Evolutionary conservation across 2,888 invertebrate genomes (phyloP), one percentile per base, ranked within the genome.

Genomic region (Deilephila elpenor): DNA sequence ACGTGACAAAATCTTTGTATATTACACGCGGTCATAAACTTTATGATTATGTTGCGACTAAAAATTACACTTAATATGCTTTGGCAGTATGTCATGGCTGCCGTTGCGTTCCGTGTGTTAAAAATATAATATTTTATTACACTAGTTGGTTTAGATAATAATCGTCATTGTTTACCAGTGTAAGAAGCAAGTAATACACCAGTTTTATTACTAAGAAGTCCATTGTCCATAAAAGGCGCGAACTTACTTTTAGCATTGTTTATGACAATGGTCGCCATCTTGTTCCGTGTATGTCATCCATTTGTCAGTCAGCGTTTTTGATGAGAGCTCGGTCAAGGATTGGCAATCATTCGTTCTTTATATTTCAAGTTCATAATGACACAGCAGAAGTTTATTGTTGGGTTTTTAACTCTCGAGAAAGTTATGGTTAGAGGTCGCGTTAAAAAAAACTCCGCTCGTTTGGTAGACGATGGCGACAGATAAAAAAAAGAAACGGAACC

Each of bases 281-380:
- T 77, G 67, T 77, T 74, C 64, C 59, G 67, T 71, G 73, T 74
- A 76, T 75, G 80, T 76, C 77, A 80, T 56, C n/a, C 56, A n/a
- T 34, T 34, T 29, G 67, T 75, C 71, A 80, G 78, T 80, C 82
- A 81, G 75, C 75, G 71, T 80, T 83, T 82, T 44, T 51, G 51
- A 79, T 78, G 78, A 78, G 76, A 79, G 75, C 34, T 61, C 75
- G 85, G 86, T 83, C 86, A 90, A 88, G 89, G 88, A 88, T 84
- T 80, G 76, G 74, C 75, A 76, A 79, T 77, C 79, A 75, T 79
- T 76, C 75, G 77, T 76, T 78, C 76, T 79, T 75, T 72, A 75
- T 74, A 76, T 83, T 82, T 86, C 86, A 89, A 89, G 89, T 87
- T 88, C 82, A 84, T 77, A 82, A 84, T 93, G 93, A 91, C 86